These are phyloP conservation scores for Vidua chalybeata DNA, from an alignment of 2,113 vertebrate genomes.

Conservation along the genomic window DNA sequence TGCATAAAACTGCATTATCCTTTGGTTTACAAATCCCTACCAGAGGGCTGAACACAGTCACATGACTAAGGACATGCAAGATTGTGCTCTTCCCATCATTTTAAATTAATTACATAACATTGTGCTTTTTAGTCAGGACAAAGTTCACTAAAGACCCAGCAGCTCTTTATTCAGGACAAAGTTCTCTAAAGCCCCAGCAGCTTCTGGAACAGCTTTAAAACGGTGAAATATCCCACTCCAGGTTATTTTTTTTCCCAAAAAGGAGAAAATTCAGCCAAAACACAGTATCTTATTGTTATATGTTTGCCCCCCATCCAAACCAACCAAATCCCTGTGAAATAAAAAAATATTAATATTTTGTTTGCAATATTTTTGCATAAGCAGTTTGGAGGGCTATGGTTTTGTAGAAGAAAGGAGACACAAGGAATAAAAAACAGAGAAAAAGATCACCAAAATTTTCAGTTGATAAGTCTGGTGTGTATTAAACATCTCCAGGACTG, in stretches of 20 bases:
- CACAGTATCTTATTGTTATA: not conserved
- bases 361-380: not conserved
- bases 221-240: not conserved
- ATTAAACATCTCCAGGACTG: not conserved
- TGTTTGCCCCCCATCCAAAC: not conserved
- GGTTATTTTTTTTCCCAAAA: not conserved
- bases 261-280: not conserved
- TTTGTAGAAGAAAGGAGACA: not conserved
- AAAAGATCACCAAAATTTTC: rapidly evolving
- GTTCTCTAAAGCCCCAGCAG: not conserved
- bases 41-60: not conserved
- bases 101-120: not conserved
- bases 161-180: not conserved
- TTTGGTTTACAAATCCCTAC: not conserved
- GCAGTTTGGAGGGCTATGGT: rapidly evolving
- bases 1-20: rapidly evolving
- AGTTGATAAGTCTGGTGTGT: not conserved
- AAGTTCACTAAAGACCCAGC: not conserved
- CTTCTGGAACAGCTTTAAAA: not conserved
- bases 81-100: not conserved
- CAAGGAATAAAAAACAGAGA: not conserved
- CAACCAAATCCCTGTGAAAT: not conserved
- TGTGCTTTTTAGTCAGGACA: rapidly evolving
- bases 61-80: not conserved
- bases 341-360: rapidly evolving